Percentiles rank a stretch among this genome's conserved stretches.
These are phyloP conservation scores for Drosophila mulleri DNA, from an alignment of 2,888 invertebrate species.

Conservation along the genomic window DNA sequence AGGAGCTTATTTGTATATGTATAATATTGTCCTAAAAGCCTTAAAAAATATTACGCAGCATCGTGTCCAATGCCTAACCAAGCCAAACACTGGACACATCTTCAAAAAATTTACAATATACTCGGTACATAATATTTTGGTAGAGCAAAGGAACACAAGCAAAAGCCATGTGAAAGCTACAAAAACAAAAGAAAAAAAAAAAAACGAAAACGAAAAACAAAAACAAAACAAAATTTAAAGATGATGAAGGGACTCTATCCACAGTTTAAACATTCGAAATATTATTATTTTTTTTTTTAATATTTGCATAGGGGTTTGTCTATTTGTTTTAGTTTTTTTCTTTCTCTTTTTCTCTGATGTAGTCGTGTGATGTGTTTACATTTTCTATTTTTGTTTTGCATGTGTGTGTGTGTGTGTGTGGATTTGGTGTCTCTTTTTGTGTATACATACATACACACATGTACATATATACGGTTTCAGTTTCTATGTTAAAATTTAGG, in stretches of 20 bases:
- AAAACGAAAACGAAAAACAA: constrained; percentile 19
- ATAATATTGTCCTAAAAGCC: constrained; percentile 76
- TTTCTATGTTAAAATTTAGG: constrained; percentile 62
- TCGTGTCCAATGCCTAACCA: constrained; percentile 20
- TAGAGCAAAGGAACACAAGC: constrained; percentile 76
- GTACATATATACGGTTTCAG: constrained; percentile 25
- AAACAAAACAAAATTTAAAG: not conserved
- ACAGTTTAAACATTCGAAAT: constrained; percentile 50
- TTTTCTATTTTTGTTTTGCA: constrained; percentile 14
- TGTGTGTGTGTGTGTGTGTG: constrained; percentile 11
- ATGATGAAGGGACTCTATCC: constrained; percentile 29
- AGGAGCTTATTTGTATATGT: constrained; percentile 35
- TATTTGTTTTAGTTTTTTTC: constrained; percentile 17
- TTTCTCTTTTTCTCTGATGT: constrained; percentile 7
- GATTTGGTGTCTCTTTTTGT: constrained; percentile 38
- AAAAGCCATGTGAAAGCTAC: constrained; percentile 70
- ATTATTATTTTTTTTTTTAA: constrained; percentile 29
- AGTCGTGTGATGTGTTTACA: constrained; percentile 11
- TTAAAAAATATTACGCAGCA: constrained; percentile 66
- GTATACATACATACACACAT: constrained; percentile 17
- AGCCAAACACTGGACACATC: constrained; percentile 23
- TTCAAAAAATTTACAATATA: constrained; percentile 43
- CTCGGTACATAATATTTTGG: constrained; percentile 52
- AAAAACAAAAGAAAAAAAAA: constrained; percentile 40
- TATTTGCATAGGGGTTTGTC: constrained; percentile 49